phyloP scores from a whole-genome alignment of 2,113 vertebrate species.

The Zosterops lateralis region DNA sequence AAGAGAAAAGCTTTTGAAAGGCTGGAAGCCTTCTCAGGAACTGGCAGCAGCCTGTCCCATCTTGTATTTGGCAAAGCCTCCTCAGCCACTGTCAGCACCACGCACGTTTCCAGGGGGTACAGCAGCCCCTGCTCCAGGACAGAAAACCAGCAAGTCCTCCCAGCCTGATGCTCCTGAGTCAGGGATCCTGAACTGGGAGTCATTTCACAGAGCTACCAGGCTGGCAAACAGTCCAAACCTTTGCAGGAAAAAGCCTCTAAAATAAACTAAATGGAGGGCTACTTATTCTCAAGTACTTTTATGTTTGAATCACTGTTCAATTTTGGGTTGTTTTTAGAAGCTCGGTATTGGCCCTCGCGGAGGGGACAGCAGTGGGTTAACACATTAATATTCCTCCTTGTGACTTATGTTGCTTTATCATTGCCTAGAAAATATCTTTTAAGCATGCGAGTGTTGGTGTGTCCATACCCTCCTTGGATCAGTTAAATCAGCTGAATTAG shows the following conservation, averaged over 20 bases:
- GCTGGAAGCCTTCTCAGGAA: neutral
- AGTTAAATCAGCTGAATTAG: neutral
- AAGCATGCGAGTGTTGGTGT: conserved; percentile 23
- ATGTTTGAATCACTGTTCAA: neutral
- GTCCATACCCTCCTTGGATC: neutral
- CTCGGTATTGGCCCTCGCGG: conserved; percentile 1
- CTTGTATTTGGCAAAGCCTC: neutral
- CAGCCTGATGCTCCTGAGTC: neutral
- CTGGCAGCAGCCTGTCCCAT: neutral
- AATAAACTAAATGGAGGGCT: neutral
- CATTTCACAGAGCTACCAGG: neutral
- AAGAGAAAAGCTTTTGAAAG: neutral
- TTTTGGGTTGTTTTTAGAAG: neutral
- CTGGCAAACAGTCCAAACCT: neutral
- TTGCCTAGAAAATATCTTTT: neutral
- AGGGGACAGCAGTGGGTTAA: conserved; percentile 5
- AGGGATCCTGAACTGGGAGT: neutral
- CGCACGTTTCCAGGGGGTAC: fast-evolving
- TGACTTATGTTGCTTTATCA: neutral
- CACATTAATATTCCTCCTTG: neutral
- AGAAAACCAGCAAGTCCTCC: neutral
- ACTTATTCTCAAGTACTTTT: neutral
- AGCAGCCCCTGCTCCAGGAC: neutral
- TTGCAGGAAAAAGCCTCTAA: neutral
- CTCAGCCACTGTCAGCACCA: neutral